Evolutionary conservation across 2,797 vertebrate species (phyloP), one percentile per base, ranked within the genome.

Genomic region (Argentina silus): DNA sequence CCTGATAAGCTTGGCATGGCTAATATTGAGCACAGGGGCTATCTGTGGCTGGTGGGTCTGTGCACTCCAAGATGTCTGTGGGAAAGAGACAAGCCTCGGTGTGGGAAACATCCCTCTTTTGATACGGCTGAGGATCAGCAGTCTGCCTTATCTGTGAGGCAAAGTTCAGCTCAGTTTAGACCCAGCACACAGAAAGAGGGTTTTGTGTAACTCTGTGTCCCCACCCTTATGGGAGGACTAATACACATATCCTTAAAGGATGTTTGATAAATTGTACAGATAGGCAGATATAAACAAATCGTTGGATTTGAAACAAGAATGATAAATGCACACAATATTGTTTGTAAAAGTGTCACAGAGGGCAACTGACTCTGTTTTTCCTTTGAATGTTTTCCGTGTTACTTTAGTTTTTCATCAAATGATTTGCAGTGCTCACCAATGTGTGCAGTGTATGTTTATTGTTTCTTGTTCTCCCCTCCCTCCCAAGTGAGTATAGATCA

Each of bases 91-190:
- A 8, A 11, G 45, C 45, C 64, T 67, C 45, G 59, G 44, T 23
- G 68, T 57, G 72, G 53, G 10, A 69, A 19, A 60, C 21, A 27
- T 48, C 14, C 36, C 42, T 53, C 42, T 45, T 51, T 60, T 53
- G 21, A 48, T 74, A 70, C 64, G 19, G 47, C 11, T 19, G 48
- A 51, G 48, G 65, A 67, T 53, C 45, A 63, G 61, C 61, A 63
- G 42, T 62, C 23, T 36, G 27, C 56, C 4, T 5, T 59, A 11
- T 60, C 21, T 60, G 19, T 27, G 57, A 60, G 57, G 21, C 10
- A 60, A 23, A 23, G 23, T 36, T 60, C 51, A 60, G 57, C 57
- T 59, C 69, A 67, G 55, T 64, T 67, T 55, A 72, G 56, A 67
- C 69, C 53, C 21, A 27, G 11, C 57, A 36, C 19, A 60, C 23